These are phyloP conservation scores for Selene dorsalis DNA, from an alignment of 2,797 vertebrate genomes.

Conservation along the genomic window DNA sequence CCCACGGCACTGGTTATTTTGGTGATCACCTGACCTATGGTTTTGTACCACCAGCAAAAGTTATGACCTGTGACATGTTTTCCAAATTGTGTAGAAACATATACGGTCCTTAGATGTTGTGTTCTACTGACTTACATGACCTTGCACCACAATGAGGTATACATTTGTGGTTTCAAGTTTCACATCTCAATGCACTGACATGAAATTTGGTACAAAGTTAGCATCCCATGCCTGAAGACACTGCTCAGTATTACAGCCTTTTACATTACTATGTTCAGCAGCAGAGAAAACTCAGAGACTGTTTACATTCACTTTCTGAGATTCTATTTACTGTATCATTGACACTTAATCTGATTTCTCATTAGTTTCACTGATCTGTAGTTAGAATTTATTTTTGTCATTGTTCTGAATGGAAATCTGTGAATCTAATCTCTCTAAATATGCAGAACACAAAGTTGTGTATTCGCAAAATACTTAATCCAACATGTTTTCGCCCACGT, in stretches of 20 bases:
- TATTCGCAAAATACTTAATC: not conserved
- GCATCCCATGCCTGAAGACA: too few relatives aligned
- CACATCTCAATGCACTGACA: not conserved
- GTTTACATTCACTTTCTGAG: too few relatives aligned
- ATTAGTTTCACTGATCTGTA: not conserved
- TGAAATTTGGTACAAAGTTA: too few relatives aligned
- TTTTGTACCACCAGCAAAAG: not conserved
- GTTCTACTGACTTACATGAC: too few relatives aligned
- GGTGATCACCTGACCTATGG: not conserved
- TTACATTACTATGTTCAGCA: too few relatives aligned
- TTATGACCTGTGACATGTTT: not conserved
- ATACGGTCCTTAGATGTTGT: too few relatives aligned
- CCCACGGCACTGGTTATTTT: not conserved
- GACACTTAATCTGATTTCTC: not conserved
- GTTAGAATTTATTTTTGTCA: not conserved
- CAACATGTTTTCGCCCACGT: not conserved
- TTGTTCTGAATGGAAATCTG: not conserved
- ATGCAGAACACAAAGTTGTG: constrained; percentile 7
- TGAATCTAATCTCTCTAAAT: not conserved
- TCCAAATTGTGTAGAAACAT: too few relatives aligned
- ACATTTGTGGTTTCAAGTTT: too few relatives aligned
- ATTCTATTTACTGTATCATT: too few relatives aligned
- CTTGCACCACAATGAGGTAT: too few relatives aligned
- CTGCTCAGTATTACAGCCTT: too few relatives aligned
- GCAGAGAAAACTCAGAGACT: too few relatives aligned